Evolutionary conservation across 2,888 invertebrate species (phyloP).

Genomic region (Meta bourneti): DNA sequence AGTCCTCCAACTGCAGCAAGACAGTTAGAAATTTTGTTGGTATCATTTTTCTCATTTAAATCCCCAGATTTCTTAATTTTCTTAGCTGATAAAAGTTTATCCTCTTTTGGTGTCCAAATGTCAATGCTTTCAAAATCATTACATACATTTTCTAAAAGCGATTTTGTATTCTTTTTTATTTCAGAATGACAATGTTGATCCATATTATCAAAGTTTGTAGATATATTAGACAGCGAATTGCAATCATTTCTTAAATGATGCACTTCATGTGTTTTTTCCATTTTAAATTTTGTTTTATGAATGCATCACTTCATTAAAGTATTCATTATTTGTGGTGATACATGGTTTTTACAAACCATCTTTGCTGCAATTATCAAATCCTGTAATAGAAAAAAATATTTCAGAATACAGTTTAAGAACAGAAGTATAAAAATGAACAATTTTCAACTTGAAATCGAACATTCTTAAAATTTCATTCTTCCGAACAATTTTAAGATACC

Average conservation of each 20-base stretch:
- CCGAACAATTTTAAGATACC: no score
- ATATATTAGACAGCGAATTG: neutral
- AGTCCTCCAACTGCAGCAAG: neutral
- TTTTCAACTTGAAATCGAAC: no score
- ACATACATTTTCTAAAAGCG: conserved; percentile 49
- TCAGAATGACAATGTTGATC: conserved; percentile 17
- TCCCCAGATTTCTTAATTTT: neutral
- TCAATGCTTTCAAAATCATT: conserved; percentile 64
- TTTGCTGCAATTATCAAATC: no score
- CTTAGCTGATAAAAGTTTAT: neutral
- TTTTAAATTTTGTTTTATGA: no score
- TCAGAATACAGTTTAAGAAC: no score
- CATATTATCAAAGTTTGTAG: neutral
- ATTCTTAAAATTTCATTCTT: no score
- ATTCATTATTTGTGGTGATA: no score
- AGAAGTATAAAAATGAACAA: no score
- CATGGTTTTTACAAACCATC: no score
- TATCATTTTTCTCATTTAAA: neutral
- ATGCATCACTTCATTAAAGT: no score
- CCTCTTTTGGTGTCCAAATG: conserved; percentile 18
- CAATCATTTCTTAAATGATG: neutral
- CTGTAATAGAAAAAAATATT: no score
- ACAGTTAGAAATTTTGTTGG: neutral
- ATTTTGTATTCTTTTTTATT: conserved; percentile 5
- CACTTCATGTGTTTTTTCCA: neutral